Percentiles rank a stretch among this genome's conserved stretches.
phyloP scores from a whole-genome alignment of 1,140 invertebrate genomes.

The Ditylenchus dipsaci region DNA sequence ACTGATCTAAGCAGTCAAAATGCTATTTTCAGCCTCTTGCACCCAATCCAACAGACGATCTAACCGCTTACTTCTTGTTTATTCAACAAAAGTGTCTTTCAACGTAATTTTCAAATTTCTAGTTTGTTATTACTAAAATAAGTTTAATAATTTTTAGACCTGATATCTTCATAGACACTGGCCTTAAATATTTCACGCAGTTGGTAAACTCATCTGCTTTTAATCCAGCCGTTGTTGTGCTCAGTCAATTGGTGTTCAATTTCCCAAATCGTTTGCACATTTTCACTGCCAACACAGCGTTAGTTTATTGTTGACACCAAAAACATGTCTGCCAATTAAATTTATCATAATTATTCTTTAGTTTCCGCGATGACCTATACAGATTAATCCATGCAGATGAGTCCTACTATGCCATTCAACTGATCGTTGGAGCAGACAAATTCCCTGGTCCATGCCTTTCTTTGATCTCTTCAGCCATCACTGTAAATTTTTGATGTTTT shows the following conservation, averaged over 20 bases:
- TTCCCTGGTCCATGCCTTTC: constrained; percentile 35
- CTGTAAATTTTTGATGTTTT: constrained; percentile 6
- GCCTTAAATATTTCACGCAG: constrained; percentile 29
- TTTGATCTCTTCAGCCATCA: constrained; percentile 23
- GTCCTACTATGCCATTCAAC: constrained; percentile 29
- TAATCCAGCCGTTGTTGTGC: constrained; percentile 26
- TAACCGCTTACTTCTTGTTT: constrained; percentile 40
- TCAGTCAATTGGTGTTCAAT: constrained; percentile 19
- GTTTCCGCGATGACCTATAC: constrained; percentile 31
- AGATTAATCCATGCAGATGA: constrained; percentile 36
- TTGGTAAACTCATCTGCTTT: constrained; percentile 41
- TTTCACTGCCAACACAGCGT: constrained; percentile 32
- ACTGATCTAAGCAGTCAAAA: neutral
- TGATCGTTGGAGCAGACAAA: constrained; percentile 36
- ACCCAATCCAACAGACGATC: constrained; percentile 36
- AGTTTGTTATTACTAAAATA: constrained; percentile 6
- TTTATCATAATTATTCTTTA: no score
- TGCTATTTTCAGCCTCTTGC: constrained; percentile 16
- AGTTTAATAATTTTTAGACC: constrained; percentile 24
- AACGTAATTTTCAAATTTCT: constrained; percentile 11
- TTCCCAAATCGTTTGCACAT: constrained; percentile 24
- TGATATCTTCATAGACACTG: constrained; percentile 34
- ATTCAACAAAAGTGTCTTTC: constrained; percentile 33
- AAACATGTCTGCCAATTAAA: constrained; percentile 13
- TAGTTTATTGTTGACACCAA: neutral